These are phyloP conservation scores for Bombus confusus DNA, from an alignment of 1,140 invertebrate genomes.

Conservation along the genomic window DNA sequence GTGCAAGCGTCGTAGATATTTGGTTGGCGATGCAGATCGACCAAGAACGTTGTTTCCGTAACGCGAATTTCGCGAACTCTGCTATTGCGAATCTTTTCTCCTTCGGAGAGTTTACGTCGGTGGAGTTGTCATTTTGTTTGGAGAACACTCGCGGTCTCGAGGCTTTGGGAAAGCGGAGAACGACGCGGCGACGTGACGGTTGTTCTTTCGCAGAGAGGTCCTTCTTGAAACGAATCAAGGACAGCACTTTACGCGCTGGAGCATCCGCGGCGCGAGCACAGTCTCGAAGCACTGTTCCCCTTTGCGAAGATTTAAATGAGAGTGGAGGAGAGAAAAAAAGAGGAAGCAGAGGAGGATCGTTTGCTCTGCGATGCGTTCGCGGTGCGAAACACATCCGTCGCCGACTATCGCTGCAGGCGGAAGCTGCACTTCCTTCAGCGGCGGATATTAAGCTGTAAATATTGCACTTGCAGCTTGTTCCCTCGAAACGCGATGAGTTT, in stretches of 20 bases:
- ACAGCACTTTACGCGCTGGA: background rate
- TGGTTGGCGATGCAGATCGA: too few relatives aligned
- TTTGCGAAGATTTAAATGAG: background rate
- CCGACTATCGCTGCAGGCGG: background rate
- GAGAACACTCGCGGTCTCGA: background rate
- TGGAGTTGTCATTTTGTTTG: slow-evolving; percentile 12
- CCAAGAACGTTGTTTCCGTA: background rate
- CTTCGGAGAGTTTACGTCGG: background rate
- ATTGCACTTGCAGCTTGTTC: background rate
- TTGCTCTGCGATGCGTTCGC: background rate
- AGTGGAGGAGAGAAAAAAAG: background rate
- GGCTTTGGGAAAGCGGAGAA: background rate
- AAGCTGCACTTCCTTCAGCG: background rate
- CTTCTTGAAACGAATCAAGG: background rate
- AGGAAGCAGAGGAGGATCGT: background rate
- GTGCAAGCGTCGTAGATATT: too few relatives aligned
- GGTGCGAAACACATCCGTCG: background rate
- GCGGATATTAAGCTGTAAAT: background rate
- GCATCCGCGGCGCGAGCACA: background rate
- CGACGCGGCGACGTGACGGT: background rate
- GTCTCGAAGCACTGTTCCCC: background rate
- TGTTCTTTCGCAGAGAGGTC: too few relatives aligned
- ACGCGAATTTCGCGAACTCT: too few relatives aligned
- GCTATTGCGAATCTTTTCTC: too few relatives aligned
- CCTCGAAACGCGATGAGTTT: background rate